phyloP scores from a whole-genome alignment of 2,888 invertebrate genomes.

The Gastrophysa polygoni region DNA sequence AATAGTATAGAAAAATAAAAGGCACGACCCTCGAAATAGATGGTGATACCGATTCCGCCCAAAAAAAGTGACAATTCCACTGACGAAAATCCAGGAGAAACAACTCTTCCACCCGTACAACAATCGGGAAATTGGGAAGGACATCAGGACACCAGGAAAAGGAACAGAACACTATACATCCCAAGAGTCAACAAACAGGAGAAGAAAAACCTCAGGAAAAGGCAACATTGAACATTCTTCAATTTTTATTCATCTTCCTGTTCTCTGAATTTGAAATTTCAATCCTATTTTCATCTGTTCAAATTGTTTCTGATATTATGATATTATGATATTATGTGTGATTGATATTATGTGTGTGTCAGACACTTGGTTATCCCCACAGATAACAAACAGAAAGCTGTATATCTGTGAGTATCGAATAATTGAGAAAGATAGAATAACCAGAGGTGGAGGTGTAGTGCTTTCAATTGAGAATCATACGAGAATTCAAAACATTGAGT shows the following conservation, averaged over 20 bases:
- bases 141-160: no score
- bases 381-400: background rate
- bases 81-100: no score
- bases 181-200: no score
- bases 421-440: background rate
- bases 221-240: background rate
- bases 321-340: no score
- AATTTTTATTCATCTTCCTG: background rate
- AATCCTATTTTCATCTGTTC: background rate
- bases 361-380: background rate
- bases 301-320: background rate
- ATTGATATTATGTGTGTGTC: background rate
- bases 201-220: background rate
- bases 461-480: background rate
- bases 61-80: no score
- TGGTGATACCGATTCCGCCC: no score
- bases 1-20: no score
- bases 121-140: no score
- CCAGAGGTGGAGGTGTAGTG: conserved; percentile 1
- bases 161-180: no score
- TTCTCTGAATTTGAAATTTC: background rate
- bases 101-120: no score
- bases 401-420: background rate
- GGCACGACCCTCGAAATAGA: no score
- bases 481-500: background rate